These are phyloP conservation scores for Crocidura indochinensis DNA, from an alignment of 2,797 vertebrate genomes.

Conservation along the genomic window DNA sequence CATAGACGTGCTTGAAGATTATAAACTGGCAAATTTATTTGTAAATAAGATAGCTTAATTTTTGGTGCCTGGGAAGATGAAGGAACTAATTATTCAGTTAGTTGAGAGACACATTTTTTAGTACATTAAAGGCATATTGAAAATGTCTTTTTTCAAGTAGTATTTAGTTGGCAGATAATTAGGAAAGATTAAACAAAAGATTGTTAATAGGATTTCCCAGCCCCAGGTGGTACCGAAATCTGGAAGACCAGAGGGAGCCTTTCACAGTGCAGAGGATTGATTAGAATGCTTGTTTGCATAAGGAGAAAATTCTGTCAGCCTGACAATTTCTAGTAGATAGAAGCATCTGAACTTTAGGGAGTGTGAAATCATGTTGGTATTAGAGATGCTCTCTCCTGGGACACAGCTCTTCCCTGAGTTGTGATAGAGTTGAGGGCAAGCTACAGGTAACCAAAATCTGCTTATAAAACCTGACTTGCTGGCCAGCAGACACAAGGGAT, in stretches of 20 bases:
- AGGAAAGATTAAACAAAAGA: constrained; percentile 64
- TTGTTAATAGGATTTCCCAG: constrained; percentile 5
- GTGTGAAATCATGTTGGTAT: not conserved
- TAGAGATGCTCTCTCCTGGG: not conserved
- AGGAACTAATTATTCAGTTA: constrained; percentile 50
- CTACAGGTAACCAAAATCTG: not conserved
- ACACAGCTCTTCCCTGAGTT: not conserved
- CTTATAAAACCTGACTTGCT: constrained; percentile 18
- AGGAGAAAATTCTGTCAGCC: constrained; percentile 40
- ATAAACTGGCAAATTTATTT: constrained; percentile 32
- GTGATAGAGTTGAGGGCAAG: not conserved
- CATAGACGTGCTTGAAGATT: constrained; percentile 25
- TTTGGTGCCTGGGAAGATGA: constrained; percentile 50
- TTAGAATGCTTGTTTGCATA: not conserved
- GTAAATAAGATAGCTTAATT: constrained; percentile 61
- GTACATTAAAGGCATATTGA: constrained; percentile 52
- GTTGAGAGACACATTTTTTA: constrained; percentile 47
- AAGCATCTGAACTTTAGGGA: constrained; percentile 7
- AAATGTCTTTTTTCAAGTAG: constrained; percentile 50
- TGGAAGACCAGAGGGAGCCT: not conserved
- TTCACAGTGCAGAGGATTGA: not conserved
- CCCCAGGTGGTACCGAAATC: constrained; percentile 25
- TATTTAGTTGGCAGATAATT: constrained; percentile 68
- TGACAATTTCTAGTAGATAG: not conserved
- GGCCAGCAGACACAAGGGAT: not conserved